Conservation (phyloP, 2,888 invertebrate genomes). For the Cheilosia soror region DNA sequence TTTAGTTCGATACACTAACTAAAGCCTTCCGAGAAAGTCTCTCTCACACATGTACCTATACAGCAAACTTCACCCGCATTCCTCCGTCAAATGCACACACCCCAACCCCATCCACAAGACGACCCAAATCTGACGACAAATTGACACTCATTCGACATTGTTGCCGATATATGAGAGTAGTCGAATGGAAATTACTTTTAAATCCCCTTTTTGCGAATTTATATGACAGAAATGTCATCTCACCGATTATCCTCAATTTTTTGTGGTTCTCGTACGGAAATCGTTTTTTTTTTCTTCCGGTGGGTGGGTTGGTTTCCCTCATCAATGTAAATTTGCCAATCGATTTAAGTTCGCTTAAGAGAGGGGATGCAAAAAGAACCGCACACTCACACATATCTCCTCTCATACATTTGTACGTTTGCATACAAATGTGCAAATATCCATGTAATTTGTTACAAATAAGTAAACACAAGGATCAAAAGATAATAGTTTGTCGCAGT, state of each 20-base stretch:
- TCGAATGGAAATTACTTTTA: slow-evolving; percentile 69
- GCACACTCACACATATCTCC: not conserved
- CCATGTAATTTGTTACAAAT: slow-evolving; percentile 75
- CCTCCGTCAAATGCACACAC: not conserved
- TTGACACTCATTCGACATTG: slow-evolving; percentile 66
- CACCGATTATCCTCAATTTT: slow-evolving; percentile 70
- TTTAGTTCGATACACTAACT: no score
- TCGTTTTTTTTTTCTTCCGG: slow-evolving; percentile 1
- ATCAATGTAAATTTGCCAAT: slow-evolving; percentile 71
- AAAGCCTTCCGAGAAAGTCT: no score
- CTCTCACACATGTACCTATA: no score
- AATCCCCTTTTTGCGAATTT: slow-evolving; percentile 71
- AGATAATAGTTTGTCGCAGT: slow-evolving; percentile 72
- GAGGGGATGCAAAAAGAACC: slow-evolving; percentile 12
- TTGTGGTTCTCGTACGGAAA: slow-evolving; percentile 17
- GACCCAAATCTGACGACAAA: slow-evolving; percentile 63
- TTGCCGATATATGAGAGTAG: slow-evolving; percentile 54
- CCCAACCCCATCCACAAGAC: not conserved
- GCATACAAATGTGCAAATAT: slow-evolving; percentile 76
- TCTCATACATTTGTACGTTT: slow-evolving; percentile 46
- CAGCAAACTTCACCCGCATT: not conserved
- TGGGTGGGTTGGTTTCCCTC: slow-evolving; percentile 52
- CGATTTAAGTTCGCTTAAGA: slow-evolving; percentile 60
- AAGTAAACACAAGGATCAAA: slow-evolving; percentile 75
- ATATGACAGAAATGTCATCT: slow-evolving; percentile 73